phyloP scores from a whole-genome alignment of 2,888 invertebrate genomes.

The Plagodis pulveraria region DNA sequence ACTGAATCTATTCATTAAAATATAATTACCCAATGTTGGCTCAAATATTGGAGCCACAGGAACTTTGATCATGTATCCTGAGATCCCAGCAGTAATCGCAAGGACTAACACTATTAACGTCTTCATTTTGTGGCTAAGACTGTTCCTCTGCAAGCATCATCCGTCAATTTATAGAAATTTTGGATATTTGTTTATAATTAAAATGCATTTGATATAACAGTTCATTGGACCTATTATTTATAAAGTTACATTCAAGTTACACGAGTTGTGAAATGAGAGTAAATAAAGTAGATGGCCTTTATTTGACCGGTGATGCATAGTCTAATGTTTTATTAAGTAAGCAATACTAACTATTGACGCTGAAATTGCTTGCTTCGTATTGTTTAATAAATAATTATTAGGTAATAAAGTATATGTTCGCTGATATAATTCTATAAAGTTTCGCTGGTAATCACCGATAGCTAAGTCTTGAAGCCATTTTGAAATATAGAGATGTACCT shows the following conservation, averaged over 20 bases:
- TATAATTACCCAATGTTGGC: constrained; percentile 14
- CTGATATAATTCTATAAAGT: too few species aligned
- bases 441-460: too few species aligned
- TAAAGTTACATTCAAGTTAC: constrained; percentile 15
- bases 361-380: too few species aligned
- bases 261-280: constrained; percentile 2
- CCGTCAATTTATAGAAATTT: constrained; percentile 50
- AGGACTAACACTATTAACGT: constrained; percentile 51
- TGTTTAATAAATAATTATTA: too few species aligned
- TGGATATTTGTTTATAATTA: constrained; percentile 35
- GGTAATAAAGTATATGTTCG: too few species aligned
- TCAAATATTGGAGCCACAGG: constrained; percentile 46
- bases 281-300: constrained; percentile 1
- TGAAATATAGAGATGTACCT: too few species aligned
- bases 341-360: too few species aligned
- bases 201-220: constrained; percentile 53
- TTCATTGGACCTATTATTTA: constrained; percentile 59
- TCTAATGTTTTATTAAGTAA: too few species aligned
- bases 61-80: constrained; percentile 67
- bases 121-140: constrained; percentile 59
- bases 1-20: neutral
- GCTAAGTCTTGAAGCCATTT: too few species aligned
- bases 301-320: constrained; percentile 11
- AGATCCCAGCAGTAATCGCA: constrained; percentile 42
- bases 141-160: constrained; percentile 24